phyloP scores from a whole-genome alignment of 2,888 invertebrate species.

The Monoplex corrugatus region DNA sequence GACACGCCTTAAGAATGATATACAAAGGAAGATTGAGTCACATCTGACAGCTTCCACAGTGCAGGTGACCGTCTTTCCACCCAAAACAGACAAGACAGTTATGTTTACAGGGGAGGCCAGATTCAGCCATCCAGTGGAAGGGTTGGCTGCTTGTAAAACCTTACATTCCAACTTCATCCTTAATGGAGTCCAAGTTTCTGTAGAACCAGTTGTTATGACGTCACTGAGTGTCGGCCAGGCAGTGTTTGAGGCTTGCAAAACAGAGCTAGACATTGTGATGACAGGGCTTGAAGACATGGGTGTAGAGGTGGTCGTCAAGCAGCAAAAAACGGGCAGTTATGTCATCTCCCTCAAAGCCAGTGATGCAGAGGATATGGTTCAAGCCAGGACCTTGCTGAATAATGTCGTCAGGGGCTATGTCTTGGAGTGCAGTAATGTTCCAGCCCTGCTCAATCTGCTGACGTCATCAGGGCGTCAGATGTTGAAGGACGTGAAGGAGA shows the following conservation, averaged over 20 bases:
- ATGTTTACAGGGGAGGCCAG: slow-evolving; percentile 60
- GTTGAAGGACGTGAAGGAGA: slow-evolving; percentile 45
- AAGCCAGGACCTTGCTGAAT: slow-evolving; percentile 32
- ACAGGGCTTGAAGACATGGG: slow-evolving; percentile 35
- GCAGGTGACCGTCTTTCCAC: slow-evolving; percentile 55
- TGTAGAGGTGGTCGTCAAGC: slow-evolving; percentile 59
- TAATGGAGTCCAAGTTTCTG: slow-evolving; percentile 51
- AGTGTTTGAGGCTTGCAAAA: slow-evolving; percentile 56
- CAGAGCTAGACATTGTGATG: slow-evolving; percentile 55
- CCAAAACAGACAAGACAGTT: slow-evolving; percentile 53
- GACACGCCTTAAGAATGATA: slow-evolving; percentile 41
- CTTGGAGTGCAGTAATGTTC: slow-evolving; percentile 43
- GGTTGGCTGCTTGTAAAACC: slow-evolving; percentile 55
- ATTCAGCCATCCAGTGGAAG: slow-evolving; percentile 63
- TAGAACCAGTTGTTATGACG: slow-evolving; percentile 59
- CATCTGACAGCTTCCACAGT: slow-evolving; percentile 51
- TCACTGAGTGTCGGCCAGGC: slow-evolving; percentile 54
- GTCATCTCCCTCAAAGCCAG: slow-evolving; percentile 52
- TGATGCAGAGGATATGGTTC: not conserved
- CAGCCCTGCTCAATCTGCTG: slow-evolving; percentile 37
- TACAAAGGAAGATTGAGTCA: slow-evolving; percentile 45
- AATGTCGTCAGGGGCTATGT: slow-evolving; percentile 47
- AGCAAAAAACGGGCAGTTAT: slow-evolving; percentile 57
- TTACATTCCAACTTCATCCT: slow-evolving; percentile 44
- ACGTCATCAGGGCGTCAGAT: slow-evolving; percentile 45